Evolutionary conservation across 2,797 vertebrate genomes (phyloP), one percentile per base, ranked within the genome.

Genomic region (Coregonus ussuriensis): DNA sequence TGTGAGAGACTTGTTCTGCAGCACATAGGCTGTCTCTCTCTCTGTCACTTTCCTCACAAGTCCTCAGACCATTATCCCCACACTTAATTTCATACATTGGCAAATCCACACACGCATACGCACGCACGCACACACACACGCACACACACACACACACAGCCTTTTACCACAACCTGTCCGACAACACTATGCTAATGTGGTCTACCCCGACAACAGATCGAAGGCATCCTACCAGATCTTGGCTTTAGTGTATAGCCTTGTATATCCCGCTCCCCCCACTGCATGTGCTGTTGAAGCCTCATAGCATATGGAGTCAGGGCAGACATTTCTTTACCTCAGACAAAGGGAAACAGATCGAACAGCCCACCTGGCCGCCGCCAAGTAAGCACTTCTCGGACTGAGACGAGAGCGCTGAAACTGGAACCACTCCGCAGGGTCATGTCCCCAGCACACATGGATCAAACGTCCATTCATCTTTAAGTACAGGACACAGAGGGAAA

Each of bases 291-390:
- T 18, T 4, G 25, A 63, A 63, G n/a, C 59, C n/a, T 62, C 59
- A 62, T 21, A 52, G 21, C 41, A 1, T 2, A 41, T 15, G 16
- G 56, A 21, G 76, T 68, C 72, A 53, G 68, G 74, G 63, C 53
- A 69, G 51, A 59, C 70, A 75, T 53, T 25, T 65, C 70, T 75
- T 71, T 52, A 86, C 79, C 78, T 81, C 81, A 77, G 77, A 73
- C 77, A 80, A 83, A 78, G 75, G 59, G 80, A 85, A 87, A 89
- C 86, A 89, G 85, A 90, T 90, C 82, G 85, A 89, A 89, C 81
- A 35, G 75, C 77, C 84, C 85, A 84, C 86, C 86, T 85, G 89
- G 71, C 81, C 68, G 71, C 69, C 71, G 86, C 68, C n/a, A 72
- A 85, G 77, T 77, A 79, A 84, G 85, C 81, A 72, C 75, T 84